These are phyloP conservation scores for Pseudachorutes palmiensis DNA, from an alignment of 1,140 invertebrate genomes.

Conservation along the genomic window DNA sequence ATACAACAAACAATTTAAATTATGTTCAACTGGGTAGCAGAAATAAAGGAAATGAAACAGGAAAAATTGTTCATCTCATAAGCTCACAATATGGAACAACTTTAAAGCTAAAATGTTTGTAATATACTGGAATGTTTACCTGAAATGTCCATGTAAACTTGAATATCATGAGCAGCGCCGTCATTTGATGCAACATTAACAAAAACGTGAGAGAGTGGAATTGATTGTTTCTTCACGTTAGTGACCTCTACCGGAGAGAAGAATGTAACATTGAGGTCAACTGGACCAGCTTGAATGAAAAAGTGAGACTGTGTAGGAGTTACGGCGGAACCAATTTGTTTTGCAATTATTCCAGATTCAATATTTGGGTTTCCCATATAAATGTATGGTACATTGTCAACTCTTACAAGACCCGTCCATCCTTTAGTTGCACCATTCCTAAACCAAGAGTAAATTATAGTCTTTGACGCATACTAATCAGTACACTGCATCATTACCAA, in stretches of 20 bases:
- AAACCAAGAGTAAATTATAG: no score
- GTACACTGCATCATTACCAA: no score
- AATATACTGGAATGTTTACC: background rate
- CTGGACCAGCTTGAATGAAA: constrained; percentile 22
- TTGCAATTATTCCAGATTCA: constrained; percentile 1
- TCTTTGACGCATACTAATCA: no score
- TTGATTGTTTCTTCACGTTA: constrained; percentile 24
- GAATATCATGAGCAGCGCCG: constrained; percentile 18
- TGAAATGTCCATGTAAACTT: constrained; percentile 31
- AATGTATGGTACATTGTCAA: constrained; percentile 20
- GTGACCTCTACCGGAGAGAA: constrained; percentile 29
- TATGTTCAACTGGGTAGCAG: background rate
- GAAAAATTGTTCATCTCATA: background rate
- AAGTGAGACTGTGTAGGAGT: constrained; percentile 32
- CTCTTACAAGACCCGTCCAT: constrained; percentile 26
- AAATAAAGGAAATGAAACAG: background rate
- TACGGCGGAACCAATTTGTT: constrained; percentile 2
- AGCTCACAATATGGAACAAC: background rate
- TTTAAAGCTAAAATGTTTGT: background rate
- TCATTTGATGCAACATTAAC: constrained; percentile 19
- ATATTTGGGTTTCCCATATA: constrained; percentile 22
- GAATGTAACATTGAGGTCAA: constrained; percentile 29
- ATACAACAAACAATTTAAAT: background rate
- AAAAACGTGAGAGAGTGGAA: constrained; percentile 28
- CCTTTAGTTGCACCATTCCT: constrained; percentile 23